phyloP scores from a whole-genome alignment of 2,797 vertebrate genomes.

The Leuciscus waleckii region DNA sequence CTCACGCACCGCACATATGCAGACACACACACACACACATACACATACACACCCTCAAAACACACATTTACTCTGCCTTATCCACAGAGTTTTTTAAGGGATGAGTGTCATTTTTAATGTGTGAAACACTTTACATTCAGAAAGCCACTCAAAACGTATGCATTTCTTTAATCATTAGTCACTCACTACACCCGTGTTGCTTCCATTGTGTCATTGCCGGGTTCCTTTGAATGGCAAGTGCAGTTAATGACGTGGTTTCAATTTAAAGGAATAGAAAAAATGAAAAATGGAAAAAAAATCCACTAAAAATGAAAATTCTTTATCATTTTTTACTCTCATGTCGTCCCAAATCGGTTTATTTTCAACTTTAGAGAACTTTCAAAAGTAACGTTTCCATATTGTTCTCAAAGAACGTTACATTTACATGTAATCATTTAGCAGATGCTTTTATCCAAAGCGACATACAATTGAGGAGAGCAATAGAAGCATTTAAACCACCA shows the following conservation, averaged over 20 bases:
- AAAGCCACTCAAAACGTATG: slow-evolving; percentile 3
- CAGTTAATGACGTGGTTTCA: neutral
- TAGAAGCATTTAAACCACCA: neutral
- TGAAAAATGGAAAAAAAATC: neutral
- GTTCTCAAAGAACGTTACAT: neutral
- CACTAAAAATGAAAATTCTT: slow-evolving; percentile 20
- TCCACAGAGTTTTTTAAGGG: slow-evolving; percentile 13
- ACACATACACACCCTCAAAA: too few relatives aligned
- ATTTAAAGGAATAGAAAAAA: neutral
- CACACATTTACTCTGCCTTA: slow-evolving; percentile 23
- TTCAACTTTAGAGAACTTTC: neutral
- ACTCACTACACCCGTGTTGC: neutral
- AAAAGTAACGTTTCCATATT: neutral
- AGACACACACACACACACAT: neutral
- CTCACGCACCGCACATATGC: slow-evolving; percentile 33
- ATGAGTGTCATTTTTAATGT: slow-evolving; percentile 19
- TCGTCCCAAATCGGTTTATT: neutral
- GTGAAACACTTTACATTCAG: slow-evolving; percentile 38
- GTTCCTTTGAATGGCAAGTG: slow-evolving; percentile 39
- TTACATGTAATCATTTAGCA: neutral
- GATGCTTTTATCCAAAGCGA: too few relatives aligned
- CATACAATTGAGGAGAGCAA: neutral
- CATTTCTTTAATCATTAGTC: slow-evolving; percentile 34
- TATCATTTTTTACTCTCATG: neutral
- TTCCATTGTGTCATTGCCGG: slow-evolving; percentile 21